A percentile compares a stretch with the other conserved stretches of the same genome.
These are phyloP conservation scores for Zaprionus gabonicus DNA, from an alignment of 1,140 invertebrate species.

Conservation along the genomic window DNA sequence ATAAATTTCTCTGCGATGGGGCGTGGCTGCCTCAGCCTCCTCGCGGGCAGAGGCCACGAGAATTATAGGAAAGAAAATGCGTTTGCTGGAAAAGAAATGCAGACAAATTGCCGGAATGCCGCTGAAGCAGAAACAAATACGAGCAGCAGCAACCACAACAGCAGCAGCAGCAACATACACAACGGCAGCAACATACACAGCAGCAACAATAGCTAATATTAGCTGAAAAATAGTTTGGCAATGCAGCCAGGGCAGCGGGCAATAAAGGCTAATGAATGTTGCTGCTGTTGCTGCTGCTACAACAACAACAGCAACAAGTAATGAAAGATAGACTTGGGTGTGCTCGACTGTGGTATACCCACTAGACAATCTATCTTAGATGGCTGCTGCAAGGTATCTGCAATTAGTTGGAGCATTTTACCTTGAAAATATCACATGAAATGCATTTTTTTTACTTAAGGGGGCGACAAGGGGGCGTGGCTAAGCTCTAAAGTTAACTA, in stretches of 20 bases:
- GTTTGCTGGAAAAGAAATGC: slow-evolving; percentile 67
- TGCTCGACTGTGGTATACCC: background rate
- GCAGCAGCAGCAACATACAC: slow-evolving; percentile 29
- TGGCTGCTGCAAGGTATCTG: no score
- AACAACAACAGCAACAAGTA: slow-evolving; percentile 18
- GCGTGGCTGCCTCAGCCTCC: slow-evolving; percentile 4
- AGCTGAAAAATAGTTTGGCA: slow-evolving; percentile 81
- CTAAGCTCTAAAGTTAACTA: background rate
- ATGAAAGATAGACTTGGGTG: background rate
- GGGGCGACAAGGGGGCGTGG: no score
- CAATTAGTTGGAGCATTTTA: no score
- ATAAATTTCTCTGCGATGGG: slow-evolving; percentile 40
- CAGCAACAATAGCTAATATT: slow-evolving; percentile 74
- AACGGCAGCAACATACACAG: slow-evolving; percentile 28
- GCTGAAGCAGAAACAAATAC: slow-evolving; percentile 76
- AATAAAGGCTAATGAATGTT: slow-evolving; percentile 46
- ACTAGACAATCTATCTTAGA: background rate
- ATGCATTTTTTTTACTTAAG: no score
- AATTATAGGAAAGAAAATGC: slow-evolving; percentile 63
- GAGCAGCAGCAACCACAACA: slow-evolving; percentile 22
- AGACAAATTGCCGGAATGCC: slow-evolving; percentile 79
- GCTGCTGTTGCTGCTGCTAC: slow-evolving; percentile 27
- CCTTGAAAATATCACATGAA: no score
- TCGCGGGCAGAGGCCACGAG: slow-evolving; percentile 22
- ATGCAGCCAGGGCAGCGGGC: slow-evolving; percentile 41